These are phyloP conservation scores for Chelonus formosanus DNA, from an alignment of 2,888 invertebrate species.

Conservation along the genomic window DNA sequence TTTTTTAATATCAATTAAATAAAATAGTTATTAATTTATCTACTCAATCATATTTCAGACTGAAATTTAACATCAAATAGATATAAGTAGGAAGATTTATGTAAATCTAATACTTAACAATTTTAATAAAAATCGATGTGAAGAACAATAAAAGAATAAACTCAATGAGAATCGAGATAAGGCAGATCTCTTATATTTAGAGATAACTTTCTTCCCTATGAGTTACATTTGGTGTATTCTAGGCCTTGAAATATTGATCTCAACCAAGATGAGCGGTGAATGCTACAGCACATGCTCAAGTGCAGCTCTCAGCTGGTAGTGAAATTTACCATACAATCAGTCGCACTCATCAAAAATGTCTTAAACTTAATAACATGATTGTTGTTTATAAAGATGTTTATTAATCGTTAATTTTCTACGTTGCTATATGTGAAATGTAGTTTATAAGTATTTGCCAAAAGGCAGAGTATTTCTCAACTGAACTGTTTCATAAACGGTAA, in stretches of 20 bases:
- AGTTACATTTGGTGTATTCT: constrained; percentile 18
- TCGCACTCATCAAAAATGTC: constrained; percentile 46
- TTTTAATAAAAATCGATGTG: no score
- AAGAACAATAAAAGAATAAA: no score
- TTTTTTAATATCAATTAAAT: no score
- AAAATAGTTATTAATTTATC: no score
- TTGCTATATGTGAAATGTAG: constrained; percentile 58
- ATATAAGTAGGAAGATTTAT: no score
- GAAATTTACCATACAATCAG: constrained; percentile 33
- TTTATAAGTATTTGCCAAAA: constrained; percentile 55
- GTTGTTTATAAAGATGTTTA: constrained; percentile 56
- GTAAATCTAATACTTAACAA: no score
- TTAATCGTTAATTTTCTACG: constrained; percentile 52
- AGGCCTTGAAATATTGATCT: constrained; percentile 46
- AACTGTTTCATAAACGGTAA: constrained; percentile 53
- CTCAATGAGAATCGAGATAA: constrained; percentile 27
- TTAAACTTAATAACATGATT: constrained; percentile 52
- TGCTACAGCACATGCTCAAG: constrained; percentile 44
- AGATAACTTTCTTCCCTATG: constrained; percentile 19
- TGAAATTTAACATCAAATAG: no score
- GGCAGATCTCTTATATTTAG: constrained; percentile 34
- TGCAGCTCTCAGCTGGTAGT: constrained; percentile 43
- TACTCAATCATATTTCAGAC: no score
- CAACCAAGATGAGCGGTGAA: constrained; percentile 37
- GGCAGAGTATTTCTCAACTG: constrained; percentile 50